These are phyloP conservation scores for Tipula lateralis DNA, from an alignment of 2,888 invertebrate species.

Conservation along the genomic window DNA sequence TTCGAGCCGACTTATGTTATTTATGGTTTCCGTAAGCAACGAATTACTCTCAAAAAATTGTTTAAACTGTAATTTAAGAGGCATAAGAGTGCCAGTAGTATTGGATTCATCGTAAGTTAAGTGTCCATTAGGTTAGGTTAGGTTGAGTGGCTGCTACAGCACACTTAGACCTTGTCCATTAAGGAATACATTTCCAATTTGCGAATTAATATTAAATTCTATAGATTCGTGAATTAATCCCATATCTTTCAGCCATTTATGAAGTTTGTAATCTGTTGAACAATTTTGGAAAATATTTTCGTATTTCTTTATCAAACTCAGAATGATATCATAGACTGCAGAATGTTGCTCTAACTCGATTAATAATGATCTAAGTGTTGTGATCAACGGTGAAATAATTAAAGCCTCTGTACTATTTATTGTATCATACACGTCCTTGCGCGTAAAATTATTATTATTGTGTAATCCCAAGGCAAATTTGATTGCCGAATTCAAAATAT, in stretches of 20 bases:
- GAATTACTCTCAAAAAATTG: conserved; percentile 33
- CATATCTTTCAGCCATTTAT: conserved; percentile 28
- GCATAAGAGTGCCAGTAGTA: background rate
- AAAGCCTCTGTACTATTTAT: conserved; percentile 29
- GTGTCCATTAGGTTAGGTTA: too few species aligned
- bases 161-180: too few species aligned
- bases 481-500: background rate
- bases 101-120: background rate
- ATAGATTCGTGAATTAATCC: conserved; percentile 31
- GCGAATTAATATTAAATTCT: conserved; percentile 32
- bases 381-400: conserved; percentile 32
- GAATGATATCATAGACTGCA: conserved; percentile 27
- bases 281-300: conserved; percentile 32
- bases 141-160: too few species aligned
- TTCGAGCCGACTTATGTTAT: background rate
- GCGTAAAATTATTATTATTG: conserved; percentile 34
- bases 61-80: conserved; percentile 32
- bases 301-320: conserved; percentile 25
- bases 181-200: conserved; percentile 31
- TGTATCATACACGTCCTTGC: conserved; percentile 34
- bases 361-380: conserved; percentile 28
- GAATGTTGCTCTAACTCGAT: background rate
- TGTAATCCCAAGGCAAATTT: conserved; percentile 28
- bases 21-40: conserved; percentile 4
- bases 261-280: conserved; percentile 33